Evolutionary conservation across 2,113 vertebrate species (phyloP), one percentile per base, ranked within the genome.

Genomic region (Actenoides lindsayi): DNA sequence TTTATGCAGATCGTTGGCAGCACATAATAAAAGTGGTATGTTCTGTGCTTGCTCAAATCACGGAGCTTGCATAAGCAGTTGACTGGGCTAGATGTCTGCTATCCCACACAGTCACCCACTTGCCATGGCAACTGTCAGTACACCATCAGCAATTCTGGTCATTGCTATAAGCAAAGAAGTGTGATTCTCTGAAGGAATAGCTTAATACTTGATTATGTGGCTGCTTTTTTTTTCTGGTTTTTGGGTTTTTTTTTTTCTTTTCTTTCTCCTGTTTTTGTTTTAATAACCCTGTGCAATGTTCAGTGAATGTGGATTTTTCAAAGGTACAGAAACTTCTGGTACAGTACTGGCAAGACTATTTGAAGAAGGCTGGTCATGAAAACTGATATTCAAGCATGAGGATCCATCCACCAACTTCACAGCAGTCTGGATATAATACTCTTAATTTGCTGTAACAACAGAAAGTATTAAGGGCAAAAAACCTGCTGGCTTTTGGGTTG

Each of bases 81-180:
- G 93, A 92, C 85, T 97, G 91, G 96, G 93, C 79, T 94, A 41
- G 92, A 88, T 90, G 93, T 95, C 96, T 96, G 92, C 83, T 94
- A 21, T 86, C 94, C 95, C 83, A 96, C 93, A 57, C 94, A 95
- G 84, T 90, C 77, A 88, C 77, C 81, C 86, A 54, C 87, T 96
- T 93, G 92, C 92, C 96, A 94, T 94, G 96, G 89, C 93, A 95
- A 95, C 95, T 96, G 96, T 95, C 95, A 89, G 90, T 74, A 90
- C 82, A 48, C 65, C 84, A 28, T 94, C 97, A 96, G 93, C 95
- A 94, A 93, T 96, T 97, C 94, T 96, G 96, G 89, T 96, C 84
- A 89, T 48, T 91, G 90, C 90, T 81, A 6, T 83, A 83, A 91
- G 93, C 75, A 86, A 57, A 77, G 70, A 92, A 91, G 59, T 88